Evolutionary conservation across 1,140 invertebrate species (phyloP), one percentile per base, ranked within the genome.

Genomic region (Branchinecta lynchi): DNA sequence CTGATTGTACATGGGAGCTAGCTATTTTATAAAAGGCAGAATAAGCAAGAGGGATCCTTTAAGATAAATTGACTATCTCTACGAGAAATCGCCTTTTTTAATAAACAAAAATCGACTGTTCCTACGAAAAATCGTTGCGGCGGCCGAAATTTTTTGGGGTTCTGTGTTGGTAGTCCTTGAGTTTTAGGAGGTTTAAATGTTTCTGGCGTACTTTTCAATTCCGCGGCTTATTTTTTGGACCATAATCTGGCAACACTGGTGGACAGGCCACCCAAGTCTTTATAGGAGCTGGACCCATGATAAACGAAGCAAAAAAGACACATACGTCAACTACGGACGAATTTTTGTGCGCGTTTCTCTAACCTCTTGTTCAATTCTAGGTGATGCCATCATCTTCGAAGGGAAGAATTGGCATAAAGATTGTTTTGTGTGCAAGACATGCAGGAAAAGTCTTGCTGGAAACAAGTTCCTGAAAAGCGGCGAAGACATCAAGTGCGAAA

Each of bases 391-490:
- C 17, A 20, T 60, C 12, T 60, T 60, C 17, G 51, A 60, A 20
- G 51, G 17, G 12, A 60, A 60, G 6, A 12, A 60, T 6, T 60
- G 51, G 51, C 51, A 60, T 60, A 60, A 60, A 20, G 51, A 60
- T 20, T 60, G 51, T 20, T 60, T 60, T 20, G 51, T 60, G 1
- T 60, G 51, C 17, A 12, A 60, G 12, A 60, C 51, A 15, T 60
- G 51, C 51, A 60, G 17, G 12, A 15, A 12, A 6, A 60, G 51
- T 60, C 17, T 60, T 1, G 51, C 51, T 60, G 51, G 51, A 20
- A 60, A 60, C 17, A 60, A 60, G 51, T 60, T 60, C 51, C 51
- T 60, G 17, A 60, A 60, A 20, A 60, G 51, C 6, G 51, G 51
- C 12, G 51, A 60, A 60, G 12, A 60, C 17, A 15, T 60, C 12